phyloP scores from a whole-genome alignment of 2,113 vertebrate species.

The Eptesicus fuscus region DNA sequence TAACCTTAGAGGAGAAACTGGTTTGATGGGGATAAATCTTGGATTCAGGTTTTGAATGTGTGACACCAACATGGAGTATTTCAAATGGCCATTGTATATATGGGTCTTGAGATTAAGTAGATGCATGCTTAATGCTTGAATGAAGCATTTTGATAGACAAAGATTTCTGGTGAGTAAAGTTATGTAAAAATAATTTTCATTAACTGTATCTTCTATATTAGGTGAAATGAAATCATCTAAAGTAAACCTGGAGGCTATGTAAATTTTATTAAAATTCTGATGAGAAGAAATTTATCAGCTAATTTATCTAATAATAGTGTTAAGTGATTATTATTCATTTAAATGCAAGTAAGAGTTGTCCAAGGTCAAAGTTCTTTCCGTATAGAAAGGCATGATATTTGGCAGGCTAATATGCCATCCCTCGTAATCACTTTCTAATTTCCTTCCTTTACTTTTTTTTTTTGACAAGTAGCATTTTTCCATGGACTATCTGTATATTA shows the following conservation, averaged over 20 bases:
- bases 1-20: not conserved
- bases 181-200: constrained; percentile 24
- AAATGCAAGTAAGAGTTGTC: not conserved
- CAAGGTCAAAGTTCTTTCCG: not conserved
- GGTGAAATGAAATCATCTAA: not conserved
- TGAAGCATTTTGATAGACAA: not conserved
- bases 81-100: not conserved
- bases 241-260: not conserved
- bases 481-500: not conserved
- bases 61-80: not conserved
- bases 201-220: not conserved
- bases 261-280: constrained; percentile 30
- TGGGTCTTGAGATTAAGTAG: not conserved
- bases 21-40: not conserved
- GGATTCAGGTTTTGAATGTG: not conserved
- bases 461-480: not conserved
- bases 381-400: not conserved
- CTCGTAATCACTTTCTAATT: not conserved
- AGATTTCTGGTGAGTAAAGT: not conserved
- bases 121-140: not conserved
- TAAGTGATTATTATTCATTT: not conserved
- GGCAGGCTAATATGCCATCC: not conserved
- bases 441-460: not conserved
- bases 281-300: not conserved
- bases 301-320: not conserved